Percentiles rank a stretch among this genome's conserved stretches.
Conservation (phyloP, 2,888 invertebrate genomes). For the Drosophila aldrichi region DNA sequence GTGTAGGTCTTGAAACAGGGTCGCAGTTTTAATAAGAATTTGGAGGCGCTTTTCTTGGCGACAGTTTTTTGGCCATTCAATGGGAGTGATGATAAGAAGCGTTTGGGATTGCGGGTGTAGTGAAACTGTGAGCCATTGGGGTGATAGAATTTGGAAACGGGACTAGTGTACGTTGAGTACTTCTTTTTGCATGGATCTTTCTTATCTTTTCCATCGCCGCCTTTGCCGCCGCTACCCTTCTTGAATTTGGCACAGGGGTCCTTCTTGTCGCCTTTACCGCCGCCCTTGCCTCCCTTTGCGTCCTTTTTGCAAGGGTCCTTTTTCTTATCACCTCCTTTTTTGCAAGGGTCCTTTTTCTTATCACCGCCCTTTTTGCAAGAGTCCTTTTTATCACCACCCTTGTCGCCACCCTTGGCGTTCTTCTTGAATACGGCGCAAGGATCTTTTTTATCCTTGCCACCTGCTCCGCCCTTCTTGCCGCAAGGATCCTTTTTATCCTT, state of each 20-base stretch:
- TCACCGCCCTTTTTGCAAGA: neutral
- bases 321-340: neutral
- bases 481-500: conserved; percentile 7
- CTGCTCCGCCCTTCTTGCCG: neutral
- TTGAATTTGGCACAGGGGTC: conserved; percentile 25
- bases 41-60: neutral
- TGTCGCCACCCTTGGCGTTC: neutral
- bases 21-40: neutral
- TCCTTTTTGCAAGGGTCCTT: too few species aligned
- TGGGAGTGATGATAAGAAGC: conserved; percentile 13
- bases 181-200: conserved; percentile 47
- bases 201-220: neutral
- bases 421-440: neutral
- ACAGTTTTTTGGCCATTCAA: neutral
- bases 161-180: conserved; percentile 39
- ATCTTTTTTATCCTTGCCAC: conserved; percentile 7
- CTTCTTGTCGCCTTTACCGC: conserved; percentile 12
- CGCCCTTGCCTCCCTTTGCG: neutral
- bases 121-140: conserved; percentile 1
- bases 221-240: conserved; percentile 1
- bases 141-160: conserved; percentile 9
- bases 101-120: conserved; percentile 1
- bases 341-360: neutral
- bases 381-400: neutral
- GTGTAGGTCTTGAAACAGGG: neutral